These are phyloP conservation scores for Aix galericulata DNA, from an alignment of 2,113 vertebrate genomes.

Conservation along the genomic window DNA sequence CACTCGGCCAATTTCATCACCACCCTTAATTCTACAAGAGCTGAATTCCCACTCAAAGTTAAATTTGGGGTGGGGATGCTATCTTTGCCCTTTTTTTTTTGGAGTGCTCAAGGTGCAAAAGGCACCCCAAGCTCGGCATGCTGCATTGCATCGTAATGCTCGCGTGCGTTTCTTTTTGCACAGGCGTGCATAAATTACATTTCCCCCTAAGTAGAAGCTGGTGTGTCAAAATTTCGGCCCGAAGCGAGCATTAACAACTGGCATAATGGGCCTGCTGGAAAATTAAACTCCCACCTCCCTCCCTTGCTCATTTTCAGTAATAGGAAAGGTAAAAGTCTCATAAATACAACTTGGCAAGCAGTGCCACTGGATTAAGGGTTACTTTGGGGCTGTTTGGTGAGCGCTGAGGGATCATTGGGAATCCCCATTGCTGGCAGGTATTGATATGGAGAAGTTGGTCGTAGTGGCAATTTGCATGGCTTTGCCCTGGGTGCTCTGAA, in stretches of 20 bases:
- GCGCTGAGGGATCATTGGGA: not conserved
- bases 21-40: not conserved
- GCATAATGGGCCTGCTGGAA: not conserved
- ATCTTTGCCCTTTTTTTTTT: no score
- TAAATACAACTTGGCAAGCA: not conserved
- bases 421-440: not conserved
- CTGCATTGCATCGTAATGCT: not conserved
- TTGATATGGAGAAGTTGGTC: not conserved
- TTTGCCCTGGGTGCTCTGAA: not conserved
- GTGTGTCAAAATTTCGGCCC: not conserved
- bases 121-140: accelerated
- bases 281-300: not conserved
- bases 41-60: not conserved
- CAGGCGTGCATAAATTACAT: accelerated
- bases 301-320: not conserved
- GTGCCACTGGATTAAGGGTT: accelerated
- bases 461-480: not conserved
- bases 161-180: accelerated
- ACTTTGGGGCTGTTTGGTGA: not conserved
- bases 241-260: not conserved
- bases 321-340: not conserved
- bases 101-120: not conserved
- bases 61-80: not conserved
- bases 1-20: not conserved
- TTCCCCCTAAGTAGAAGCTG: not conserved